A percentile compares a stretch with the other conserved stretches of the same genome.
Evolutionary conservation across 2,113 vertebrate genomes (phyloP).

Genomic region (Dendropsophus ebraccatus): DNA sequence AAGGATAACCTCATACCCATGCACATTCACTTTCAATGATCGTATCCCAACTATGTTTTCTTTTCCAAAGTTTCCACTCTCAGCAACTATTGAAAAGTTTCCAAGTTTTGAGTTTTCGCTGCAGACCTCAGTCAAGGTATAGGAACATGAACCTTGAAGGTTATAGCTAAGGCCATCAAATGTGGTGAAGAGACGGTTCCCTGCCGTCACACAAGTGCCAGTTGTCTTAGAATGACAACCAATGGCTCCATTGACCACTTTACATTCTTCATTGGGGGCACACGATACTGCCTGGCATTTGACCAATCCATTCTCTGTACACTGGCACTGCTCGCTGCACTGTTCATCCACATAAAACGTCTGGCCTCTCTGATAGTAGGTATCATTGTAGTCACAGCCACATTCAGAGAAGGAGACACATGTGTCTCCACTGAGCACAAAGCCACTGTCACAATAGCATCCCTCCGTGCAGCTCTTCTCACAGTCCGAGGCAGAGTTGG

Average conservation of each 20-base stretch:
- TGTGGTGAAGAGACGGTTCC: conserved; percentile 54
- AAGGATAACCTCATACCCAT: conserved; percentile 54
- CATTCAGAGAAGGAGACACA: conserved; percentile 64
- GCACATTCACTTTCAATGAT: conserved; percentile 26
- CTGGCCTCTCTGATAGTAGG: conserved; percentile 63
- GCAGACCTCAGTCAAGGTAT: conserved; percentile 56
- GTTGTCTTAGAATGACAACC: conserved; percentile 50
- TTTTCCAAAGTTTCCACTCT: conserved; percentile 22
- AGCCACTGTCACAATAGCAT: conserved; percentile 68
- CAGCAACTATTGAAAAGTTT: conserved; percentile 52
- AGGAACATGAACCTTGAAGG: conserved; percentile 62
- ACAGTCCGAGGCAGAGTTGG: conserved; percentile 53
- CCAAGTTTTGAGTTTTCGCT: background rate
- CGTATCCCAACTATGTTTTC: background rate
- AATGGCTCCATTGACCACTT: conserved; percentile 51
- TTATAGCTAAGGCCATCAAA: conserved; percentile 59
- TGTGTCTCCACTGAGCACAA: conserved; percentile 65
- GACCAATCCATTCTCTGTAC: background rate
- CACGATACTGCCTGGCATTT: conserved; percentile 43
- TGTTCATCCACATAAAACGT: conserved; percentile 61
- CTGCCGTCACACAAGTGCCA: conserved; percentile 41
- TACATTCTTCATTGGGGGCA: conserved; percentile 57
- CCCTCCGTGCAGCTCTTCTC: conserved; percentile 61
- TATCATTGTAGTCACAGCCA: conserved; percentile 60
- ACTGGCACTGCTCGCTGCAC: conserved; percentile 57